Base-by-base conservation (phyloP, 2,888 invertebrate species). In the Saturnia pavonia region DNA sequence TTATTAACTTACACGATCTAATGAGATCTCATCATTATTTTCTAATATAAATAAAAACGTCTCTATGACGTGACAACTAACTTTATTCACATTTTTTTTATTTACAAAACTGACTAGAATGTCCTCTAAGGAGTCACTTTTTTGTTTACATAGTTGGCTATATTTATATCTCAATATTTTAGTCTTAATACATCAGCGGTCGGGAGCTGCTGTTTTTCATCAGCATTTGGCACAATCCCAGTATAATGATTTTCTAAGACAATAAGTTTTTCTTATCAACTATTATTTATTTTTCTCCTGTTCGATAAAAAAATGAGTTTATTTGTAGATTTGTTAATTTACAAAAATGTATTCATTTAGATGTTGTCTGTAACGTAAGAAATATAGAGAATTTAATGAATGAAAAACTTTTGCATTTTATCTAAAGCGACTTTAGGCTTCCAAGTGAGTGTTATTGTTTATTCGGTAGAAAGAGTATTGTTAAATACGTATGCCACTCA, bases 151-250 rank as follows among this genome's bases (percentile, higher is more conserved):
- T 43, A 60, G 12, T 67, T 81, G n/a, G n/a, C n/a, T n/a, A 84
- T 84, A 85, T 80, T 81, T 82, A 82, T 88, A 89, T 86, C 80
- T 84, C 85, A 86, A 81, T 87, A 88, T 14, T 57, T 86, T 83
- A 90, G 87, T 89, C 85, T 88, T 86, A 89, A 85, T 80, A 85
- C 84, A 85, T 86, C 87, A 88, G 88, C 87, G 84, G 80, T 85
- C 76, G 84, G 83, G 87, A 85, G 86, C 85, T 87, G 87, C 83
- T 85, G 87, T 83, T 85, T 84, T 76, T 82, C 78, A 79, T 78
- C 89, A 90, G 90, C 90, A 86, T 94, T 94, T 94, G 93, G 93
- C 93, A 94, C 93, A 92, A 89, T 88, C 88, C 91, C 91, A 90
- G 88, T 86, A 81, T 85, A 75, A 80, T 85, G 82, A 90, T 89